phyloP scores from a whole-genome alignment of 2,888 invertebrate genomes.

The Tridacna gigas region DNA sequence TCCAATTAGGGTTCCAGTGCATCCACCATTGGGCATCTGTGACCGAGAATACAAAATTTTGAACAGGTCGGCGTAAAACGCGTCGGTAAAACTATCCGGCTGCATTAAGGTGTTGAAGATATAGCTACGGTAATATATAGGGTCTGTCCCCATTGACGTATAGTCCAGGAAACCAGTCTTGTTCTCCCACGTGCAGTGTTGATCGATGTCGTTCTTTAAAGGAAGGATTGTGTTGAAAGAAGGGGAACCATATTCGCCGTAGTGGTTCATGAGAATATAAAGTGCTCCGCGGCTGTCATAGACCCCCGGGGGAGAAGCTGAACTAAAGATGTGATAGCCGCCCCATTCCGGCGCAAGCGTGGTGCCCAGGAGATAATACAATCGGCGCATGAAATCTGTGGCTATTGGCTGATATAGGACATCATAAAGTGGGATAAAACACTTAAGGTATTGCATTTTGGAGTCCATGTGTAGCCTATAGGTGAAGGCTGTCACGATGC shows the following conservation, averaged over 20 bases:
- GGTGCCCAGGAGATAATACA: slow-evolving; percentile 40
- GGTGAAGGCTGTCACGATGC: slow-evolving; percentile 58
- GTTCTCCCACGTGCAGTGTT: slow-evolving; percentile 40
- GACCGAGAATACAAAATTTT: neutral
- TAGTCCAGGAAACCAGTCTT: slow-evolving; percentile 60
- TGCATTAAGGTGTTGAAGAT: slow-evolving; percentile 55
- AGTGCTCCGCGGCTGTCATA: slow-evolving; percentile 19
- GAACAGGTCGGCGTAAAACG: slow-evolving; percentile 42
- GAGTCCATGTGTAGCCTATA: slow-evolving; percentile 57
- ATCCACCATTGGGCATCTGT: slow-evolving; percentile 27
- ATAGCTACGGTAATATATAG: slow-evolving; percentile 34
- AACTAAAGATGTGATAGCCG: slow-evolving; percentile 47
- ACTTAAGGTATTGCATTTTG: slow-evolving; percentile 44
- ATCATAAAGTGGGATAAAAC: slow-evolving; percentile 34
- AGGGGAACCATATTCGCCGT: slow-evolving; percentile 49
- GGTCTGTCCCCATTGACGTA: slow-evolving; percentile 36
- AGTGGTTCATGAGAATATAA: slow-evolving; percentile 44
- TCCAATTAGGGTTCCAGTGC: slow-evolving; percentile 52
- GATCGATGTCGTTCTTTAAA: neutral
- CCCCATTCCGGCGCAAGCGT: slow-evolving; percentile 60
- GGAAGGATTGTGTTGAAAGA: slow-evolving; percentile 48
- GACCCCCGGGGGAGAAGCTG: neutral
- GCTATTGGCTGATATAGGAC: slow-evolving; percentile 12
- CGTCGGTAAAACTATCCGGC: slow-evolving; percentile 46
- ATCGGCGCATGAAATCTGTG: slow-evolving; percentile 20